These are phyloP conservation scores for Dolichopus griseipennis DNA, from an alignment of 2,888 invertebrate genomes.

Conservation along the genomic window DNA sequence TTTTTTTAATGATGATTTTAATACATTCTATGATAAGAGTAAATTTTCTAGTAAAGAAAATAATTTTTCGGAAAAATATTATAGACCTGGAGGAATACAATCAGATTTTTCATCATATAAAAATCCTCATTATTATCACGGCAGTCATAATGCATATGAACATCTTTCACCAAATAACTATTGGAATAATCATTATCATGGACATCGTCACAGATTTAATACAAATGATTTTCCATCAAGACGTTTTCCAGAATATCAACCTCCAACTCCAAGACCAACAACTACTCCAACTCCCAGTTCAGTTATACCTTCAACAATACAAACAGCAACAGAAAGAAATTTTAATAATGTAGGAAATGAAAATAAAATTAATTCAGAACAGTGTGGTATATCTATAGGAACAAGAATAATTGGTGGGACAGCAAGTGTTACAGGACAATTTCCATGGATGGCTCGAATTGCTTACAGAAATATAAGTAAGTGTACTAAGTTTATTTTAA, in stretches of 20 bases:
- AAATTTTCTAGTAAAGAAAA: background rate
- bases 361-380: slow-evolving; percentile 23
- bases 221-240: background rate
- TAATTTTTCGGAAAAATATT: background rate
- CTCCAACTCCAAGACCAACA: background rate
- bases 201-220: background rate
- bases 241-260: background rate
- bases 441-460: slow-evolving; percentile 52
- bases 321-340: background rate
- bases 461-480: slow-evolving; percentile 41
- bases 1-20: slow-evolving; percentile 29
- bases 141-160: slow-evolving; percentile 12
- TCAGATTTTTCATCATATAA: background rate
- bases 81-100: background rate
- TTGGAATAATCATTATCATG: background rate
- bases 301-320: background rate
- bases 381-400: slow-evolving; percentile 35
- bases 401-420: slow-evolving; percentile 46
- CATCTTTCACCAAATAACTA: background rate
- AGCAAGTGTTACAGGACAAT: slow-evolving; percentile 45
- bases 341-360: slow-evolving; percentile 8
- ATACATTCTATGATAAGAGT: slow-evolving; percentile 15
- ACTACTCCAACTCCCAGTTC: background rate
- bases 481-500: slow-evolving; percentile 20
- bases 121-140: slow-evolving; percentile 7